Conservation (phyloP, 2,113 vertebrate genomes). For the Poicephalus meyeri region DNA sequence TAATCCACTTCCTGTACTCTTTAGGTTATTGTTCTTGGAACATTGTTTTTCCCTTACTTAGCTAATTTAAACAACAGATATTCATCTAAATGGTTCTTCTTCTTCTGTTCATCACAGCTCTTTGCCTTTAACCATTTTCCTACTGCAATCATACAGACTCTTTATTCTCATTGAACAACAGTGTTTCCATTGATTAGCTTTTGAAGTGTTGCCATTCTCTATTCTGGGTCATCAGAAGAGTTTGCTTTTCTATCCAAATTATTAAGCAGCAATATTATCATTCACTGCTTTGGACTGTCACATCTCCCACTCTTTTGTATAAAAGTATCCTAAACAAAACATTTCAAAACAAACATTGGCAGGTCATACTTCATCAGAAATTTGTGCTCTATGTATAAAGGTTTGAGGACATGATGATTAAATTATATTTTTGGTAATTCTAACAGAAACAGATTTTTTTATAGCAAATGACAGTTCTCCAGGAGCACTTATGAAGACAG, state of each 20-base stretch:
- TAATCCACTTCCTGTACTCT: neutral
- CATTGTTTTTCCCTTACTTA: neutral
- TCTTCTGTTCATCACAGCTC: neutral
- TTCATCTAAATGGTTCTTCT: neutral
- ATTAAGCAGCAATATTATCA: neutral
- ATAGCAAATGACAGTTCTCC: neutral
- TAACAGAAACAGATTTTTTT: neutral
- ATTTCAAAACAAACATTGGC: neutral
- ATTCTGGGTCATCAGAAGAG: neutral
- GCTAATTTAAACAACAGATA: neutral
- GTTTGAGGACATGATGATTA: neutral
- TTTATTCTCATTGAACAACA: neutral
- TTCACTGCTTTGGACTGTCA: neutral
- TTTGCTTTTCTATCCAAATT: neutral
- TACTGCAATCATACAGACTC: neutral
- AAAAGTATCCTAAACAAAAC: conserved; percentile 1
- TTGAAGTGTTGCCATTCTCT: neutral
- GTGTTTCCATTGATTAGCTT: neutral
- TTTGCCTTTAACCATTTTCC: neutral
- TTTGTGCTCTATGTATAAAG: neutral
- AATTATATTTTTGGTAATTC: neutral
- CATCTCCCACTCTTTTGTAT: neutral
- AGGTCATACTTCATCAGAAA: neutral
- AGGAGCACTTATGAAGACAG: neutral
- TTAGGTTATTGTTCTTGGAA: neutral